phyloP scores from a whole-genome alignment of 1,140 invertebrate species.

The Pissodes strobi region DNA sequence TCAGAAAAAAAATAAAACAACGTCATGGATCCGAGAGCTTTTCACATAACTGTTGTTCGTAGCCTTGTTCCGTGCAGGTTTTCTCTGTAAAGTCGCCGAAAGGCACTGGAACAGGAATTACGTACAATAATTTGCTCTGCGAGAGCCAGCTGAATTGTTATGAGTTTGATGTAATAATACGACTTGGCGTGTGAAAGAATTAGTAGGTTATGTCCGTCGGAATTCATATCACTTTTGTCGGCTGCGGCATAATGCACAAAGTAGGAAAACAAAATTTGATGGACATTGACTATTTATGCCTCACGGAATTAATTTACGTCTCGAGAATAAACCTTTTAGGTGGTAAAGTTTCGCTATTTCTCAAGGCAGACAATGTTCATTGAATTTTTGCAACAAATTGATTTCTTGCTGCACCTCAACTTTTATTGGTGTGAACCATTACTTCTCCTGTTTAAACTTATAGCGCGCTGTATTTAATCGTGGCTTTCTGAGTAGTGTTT shows the following conservation, averaged over 20 bases:
- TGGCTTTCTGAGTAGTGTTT: too few relatives aligned
- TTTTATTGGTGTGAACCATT: too few relatives aligned
- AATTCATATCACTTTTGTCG: not conserved
- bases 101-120: slow-evolving; percentile 8
- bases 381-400: too few relatives aligned
- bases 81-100: slow-evolving; percentile 6
- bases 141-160: slow-evolving; percentile 5
- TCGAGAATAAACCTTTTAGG: too few relatives aligned
- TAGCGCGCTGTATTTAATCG: too few relatives aligned
- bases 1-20: not conserved
- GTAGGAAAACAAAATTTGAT: not conserved
- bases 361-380: too few relatives aligned
- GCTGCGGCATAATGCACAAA: not conserved
- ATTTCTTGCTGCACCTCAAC: too few relatives aligned
- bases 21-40: slow-evolving; percentile 5
- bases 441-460: too few relatives aligned
- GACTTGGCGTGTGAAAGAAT: slow-evolving; percentile 4
- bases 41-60: slow-evolving; percentile 5
- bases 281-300: not conserved
- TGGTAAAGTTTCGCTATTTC: too few relatives aligned
- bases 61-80: slow-evolving; percentile 3
- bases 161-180: slow-evolving; percentile 9
- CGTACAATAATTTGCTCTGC: slow-evolving; percentile 4
- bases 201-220: slow-evolving; percentile 1
- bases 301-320: not conserved